Percentiles rank a stretch among this genome's conserved stretches.
phyloP scores from a whole-genome alignment of 2,888 invertebrate genomes.

The Heliconius ismenius region DNA sequence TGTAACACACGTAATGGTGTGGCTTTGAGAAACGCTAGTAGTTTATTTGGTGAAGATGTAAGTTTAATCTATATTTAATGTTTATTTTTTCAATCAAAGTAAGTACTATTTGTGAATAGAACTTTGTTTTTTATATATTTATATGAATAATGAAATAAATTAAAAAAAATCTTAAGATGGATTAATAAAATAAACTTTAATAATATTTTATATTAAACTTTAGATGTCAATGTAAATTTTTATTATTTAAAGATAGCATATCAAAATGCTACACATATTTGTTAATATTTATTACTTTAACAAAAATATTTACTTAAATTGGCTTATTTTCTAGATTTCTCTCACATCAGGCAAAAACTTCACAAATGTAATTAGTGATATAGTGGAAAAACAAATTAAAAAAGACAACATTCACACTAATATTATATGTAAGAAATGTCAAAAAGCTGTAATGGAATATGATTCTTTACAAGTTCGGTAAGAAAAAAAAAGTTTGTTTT shows the following conservation, averaged over 20 bases:
- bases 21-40: slow-evolving; percentile 49
- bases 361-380: slow-evolving; percentile 56
- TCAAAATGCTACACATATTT: neutral
- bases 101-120: no score
- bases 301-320: neutral
- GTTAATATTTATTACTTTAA: neutral
- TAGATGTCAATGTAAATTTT: neutral
- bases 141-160: no score
- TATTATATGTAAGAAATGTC: slow-evolving; percentile 86
- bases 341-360: slow-evolving; percentile 59
- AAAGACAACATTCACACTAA: slow-evolving; percentile 79
- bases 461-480: slow-evolving; percentile 81
- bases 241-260: neutral
- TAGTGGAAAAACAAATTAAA: slow-evolving; percentile 66
- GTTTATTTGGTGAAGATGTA: slow-evolving; percentile 59
- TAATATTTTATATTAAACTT: neutral
- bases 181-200: neutral
- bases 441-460: slow-evolving; percentile 83
- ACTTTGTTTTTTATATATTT: no score
- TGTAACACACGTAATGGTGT: slow-evolving; percentile 79
- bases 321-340: slow-evolving; percentile 51
- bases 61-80: slow-evolving; percentile 44
- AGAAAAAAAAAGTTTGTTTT: neutral
- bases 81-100: neutral
- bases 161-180: no score